A percentile compares a stretch with the other conserved stretches of the same genome.
phyloP scores from a whole-genome alignment of 1,140 invertebrate genomes.

The Listronotus bonariensis region DNA sequence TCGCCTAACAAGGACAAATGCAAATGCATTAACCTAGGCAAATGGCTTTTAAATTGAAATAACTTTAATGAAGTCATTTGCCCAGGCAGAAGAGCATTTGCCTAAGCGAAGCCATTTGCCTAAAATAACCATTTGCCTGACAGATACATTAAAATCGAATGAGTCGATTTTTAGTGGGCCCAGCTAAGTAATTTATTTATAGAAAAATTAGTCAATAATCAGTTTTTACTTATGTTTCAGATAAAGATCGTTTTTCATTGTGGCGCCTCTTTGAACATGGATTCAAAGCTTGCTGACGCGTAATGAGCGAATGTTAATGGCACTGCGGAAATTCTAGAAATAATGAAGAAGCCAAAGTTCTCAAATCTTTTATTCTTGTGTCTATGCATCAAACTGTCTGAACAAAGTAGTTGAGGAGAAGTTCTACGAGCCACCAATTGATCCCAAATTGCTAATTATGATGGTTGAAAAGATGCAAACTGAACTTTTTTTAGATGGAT shows the following conservation, averaged over 20 bases:
- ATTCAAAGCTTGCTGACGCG: constrained; percentile 58
- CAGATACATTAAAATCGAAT: no score
- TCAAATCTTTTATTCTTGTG: constrained; percentile 70
- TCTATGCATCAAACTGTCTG: constrained; percentile 80
- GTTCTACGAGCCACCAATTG: constrained; percentile 52
- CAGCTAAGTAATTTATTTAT: no score
- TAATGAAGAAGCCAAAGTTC: constrained; percentile 51
- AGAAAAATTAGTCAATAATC: no score
- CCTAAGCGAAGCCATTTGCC: no score
- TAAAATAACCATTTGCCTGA: no score
- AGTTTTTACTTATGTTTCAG: constrained; percentile 20
- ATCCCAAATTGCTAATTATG: constrained; percentile 33
- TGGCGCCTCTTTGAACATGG: constrained; percentile 73
- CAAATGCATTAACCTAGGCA: no score
- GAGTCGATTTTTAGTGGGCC: no score
- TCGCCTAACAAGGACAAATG: no score
- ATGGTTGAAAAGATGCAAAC: constrained; percentile 30
- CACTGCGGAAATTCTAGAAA: constrained; percentile 56
- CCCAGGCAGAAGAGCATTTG: no score
- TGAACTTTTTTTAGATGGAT: constrained; percentile 25
- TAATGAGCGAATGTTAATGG: constrained; percentile 61
- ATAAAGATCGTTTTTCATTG: constrained; percentile 73
- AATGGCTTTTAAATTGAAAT: no score
- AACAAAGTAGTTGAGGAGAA: constrained; percentile 70
- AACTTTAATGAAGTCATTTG: no score